Evolutionary conservation across 2,888 invertebrate genomes (phyloP).

Genomic region (Ennomos fuscantarius): DNA sequence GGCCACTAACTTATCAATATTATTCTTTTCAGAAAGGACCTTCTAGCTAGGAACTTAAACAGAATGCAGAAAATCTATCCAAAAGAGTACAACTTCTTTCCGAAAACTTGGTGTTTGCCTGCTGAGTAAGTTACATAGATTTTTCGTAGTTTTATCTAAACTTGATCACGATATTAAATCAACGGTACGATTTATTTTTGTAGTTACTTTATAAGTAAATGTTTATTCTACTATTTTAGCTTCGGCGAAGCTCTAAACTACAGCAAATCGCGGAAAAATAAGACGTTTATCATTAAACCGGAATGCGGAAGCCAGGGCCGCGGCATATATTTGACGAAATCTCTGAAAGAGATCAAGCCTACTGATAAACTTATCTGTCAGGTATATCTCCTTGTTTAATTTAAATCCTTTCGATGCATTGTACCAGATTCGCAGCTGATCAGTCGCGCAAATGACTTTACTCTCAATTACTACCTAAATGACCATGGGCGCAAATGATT

Average conservation of each 20-base stretch:
- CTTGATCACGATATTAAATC: no score
- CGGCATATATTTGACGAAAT: constrained; percentile 94
- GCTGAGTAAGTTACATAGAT: constrained; percentile 89
- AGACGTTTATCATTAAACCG: constrained; percentile 95
- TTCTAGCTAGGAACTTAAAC: constrained; percentile 94
- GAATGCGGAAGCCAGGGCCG: constrained; percentile 96
- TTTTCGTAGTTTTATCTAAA: not conserved
- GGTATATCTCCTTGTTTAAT: constrained; percentile 65
- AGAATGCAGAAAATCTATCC: constrained; percentile 95
- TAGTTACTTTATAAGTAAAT: not conserved
- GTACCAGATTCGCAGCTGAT: no score
- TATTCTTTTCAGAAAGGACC: constrained; percentile 88
- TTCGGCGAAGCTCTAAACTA: constrained; percentile 90
- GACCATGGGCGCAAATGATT: no score
- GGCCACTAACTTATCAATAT: no score
- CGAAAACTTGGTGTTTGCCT: constrained; percentile 97
- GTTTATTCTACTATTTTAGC: constrained; percentile 61
- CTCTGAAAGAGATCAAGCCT: constrained; percentile 91
- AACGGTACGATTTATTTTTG: no score
- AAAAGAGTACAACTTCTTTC: constrained; percentile 96
- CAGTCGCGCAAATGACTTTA: not conserved
- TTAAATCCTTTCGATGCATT: no score
- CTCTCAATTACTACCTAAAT: no score
- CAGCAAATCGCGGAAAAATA: constrained; percentile 88
- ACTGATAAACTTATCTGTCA: constrained; percentile 95